A percentile compares a stretch with the other conserved stretches of the same genome.
These are phyloP conservation scores for Heterochromis multidens DNA, from an alignment of 2,113 vertebrate genomes.

Conservation along the genomic window DNA sequence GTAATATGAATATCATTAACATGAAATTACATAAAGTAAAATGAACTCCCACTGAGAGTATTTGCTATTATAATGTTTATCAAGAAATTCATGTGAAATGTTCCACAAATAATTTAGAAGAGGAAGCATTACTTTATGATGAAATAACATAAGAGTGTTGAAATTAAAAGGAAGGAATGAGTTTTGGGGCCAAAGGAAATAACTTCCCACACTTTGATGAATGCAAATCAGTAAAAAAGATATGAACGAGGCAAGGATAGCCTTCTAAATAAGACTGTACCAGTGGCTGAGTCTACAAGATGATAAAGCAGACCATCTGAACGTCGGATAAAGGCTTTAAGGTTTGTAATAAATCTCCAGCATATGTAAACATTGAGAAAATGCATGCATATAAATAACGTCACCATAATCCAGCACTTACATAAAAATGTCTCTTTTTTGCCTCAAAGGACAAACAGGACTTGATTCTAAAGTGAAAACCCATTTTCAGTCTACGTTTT, in stretches of 20 bases:
- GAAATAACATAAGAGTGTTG: background rate
- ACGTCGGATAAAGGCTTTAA: background rate
- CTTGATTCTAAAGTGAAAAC: background rate
- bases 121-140: background rate
- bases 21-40: background rate
- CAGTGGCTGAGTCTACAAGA: background rate
- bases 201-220: too few relatives aligned
- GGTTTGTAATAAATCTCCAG: background rate
- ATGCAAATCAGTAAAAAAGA: too few relatives aligned
- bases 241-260: too few relatives aligned
- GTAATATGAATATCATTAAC: background rate
- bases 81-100: background rate
- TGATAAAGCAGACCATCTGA: background rate
- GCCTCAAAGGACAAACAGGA: fast-evolving
- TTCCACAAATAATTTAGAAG: background rate
- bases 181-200: too few relatives aligned
- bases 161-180: background rate
- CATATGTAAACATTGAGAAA: background rate
- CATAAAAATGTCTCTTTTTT: background rate
- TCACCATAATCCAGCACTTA: background rate
- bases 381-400: background rate
- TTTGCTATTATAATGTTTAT: background rate
- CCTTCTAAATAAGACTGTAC: background rate
- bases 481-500: background rate
- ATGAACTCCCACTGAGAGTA: background rate